Conservation (phyloP, 1,140 invertebrate species). For the Pemphigus obesinymphae region DNA sequence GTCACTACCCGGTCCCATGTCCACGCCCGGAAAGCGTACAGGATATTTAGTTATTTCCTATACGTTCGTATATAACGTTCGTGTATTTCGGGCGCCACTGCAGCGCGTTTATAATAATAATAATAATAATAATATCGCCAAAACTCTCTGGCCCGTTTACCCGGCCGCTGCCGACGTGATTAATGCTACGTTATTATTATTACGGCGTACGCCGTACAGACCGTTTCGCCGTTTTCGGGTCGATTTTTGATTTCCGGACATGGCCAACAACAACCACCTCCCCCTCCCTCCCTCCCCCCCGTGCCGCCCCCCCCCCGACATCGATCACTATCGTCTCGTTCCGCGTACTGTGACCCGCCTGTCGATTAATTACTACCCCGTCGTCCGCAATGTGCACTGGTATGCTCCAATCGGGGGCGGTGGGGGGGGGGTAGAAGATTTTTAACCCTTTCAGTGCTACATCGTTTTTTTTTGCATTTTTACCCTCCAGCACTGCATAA, state of each 20-base stretch:
- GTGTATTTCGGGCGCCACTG: too few species aligned
- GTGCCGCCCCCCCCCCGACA: too few species aligned
- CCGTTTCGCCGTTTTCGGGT: constrained; percentile 22
- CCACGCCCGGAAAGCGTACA: constrained; percentile 16
- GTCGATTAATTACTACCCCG: too few species aligned
- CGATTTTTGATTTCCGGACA: constrained; percentile 38
- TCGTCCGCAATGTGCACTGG: too few species aligned
- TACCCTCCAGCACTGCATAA: too few species aligned
- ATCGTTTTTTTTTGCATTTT: too few species aligned
- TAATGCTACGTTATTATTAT: too few species aligned
- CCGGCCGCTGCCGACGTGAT: neutral
- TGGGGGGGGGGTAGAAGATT: too few species aligned
- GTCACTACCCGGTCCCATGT: neutral
- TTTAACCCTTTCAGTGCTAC: too few species aligned
- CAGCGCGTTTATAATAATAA: neutral
- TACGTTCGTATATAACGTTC: neutral
- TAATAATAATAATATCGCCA: constrained; percentile 8
- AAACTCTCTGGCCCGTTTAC: neutral
- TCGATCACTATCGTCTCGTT: too few species aligned
- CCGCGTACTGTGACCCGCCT: too few species aligned
- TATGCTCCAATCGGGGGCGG: too few species aligned
- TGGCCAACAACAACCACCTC: neutral
- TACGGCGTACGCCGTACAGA: neutral
- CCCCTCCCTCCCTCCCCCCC: neutral
- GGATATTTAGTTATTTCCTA: constrained; percentile 41